These are phyloP conservation scores for Wiebesia pumilae DNA, from an alignment of 1,140 invertebrate genomes.

Conservation along the genomic window DNA sequence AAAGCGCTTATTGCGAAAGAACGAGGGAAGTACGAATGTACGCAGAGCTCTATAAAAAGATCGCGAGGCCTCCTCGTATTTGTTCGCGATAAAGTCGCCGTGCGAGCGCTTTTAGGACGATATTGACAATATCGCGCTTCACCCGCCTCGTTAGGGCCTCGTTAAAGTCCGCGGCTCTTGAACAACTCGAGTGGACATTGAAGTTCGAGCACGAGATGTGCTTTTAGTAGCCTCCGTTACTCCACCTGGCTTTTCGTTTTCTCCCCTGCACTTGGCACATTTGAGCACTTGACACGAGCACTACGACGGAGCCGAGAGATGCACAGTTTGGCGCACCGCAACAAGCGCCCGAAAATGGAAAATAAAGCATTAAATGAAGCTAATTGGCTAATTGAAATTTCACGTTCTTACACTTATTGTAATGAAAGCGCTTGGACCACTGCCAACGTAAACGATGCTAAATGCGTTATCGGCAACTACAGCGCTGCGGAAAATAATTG, in stretches of 20 bases:
- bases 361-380: background rate
- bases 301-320: too few species aligned
- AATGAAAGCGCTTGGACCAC: background rate
- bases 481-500: too few species aligned
- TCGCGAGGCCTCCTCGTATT: too few species aligned
- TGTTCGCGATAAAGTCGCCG: background rate
- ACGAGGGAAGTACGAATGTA: background rate
- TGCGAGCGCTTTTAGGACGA: background rate
- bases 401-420: background rate
- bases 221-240: too few species aligned
- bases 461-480: background rate
- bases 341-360: too few species aligned
- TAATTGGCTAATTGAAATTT: background rate
- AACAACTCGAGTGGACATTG: background rate
- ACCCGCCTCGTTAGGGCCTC: background rate
- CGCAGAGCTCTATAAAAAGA: too few species aligned
- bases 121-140: background rate
- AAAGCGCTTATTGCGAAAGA: background rate
- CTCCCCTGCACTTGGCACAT: too few species aligned
- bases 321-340: too few species aligned
- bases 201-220: too few species aligned
- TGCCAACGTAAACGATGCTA: background rate
- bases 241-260: background rate
- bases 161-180: background rate
- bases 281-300: too few species aligned